Evolutionary conservation across 2,888 invertebrate genomes (phyloP).

Genomic region (Molanna angustata): DNA sequence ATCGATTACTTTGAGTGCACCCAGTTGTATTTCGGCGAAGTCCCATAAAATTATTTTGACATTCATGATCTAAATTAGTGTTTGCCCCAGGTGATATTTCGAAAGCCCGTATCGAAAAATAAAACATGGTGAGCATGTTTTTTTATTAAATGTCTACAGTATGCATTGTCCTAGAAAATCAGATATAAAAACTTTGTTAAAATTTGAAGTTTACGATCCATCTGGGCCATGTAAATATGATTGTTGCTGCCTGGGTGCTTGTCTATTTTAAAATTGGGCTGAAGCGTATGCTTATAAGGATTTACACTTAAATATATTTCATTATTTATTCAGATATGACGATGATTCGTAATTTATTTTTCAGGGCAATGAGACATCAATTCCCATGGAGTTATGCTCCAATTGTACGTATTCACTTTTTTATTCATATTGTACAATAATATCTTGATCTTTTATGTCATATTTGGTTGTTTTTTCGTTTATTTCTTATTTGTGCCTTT

Average conservation of each 20-base stretch:
- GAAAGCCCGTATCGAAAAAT: constrained; percentile 26
- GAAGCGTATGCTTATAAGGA: constrained; percentile 19
- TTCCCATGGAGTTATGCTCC: constrained; percentile 96
- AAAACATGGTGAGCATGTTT: constrained; percentile 28
- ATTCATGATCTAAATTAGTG: constrained; percentile 31
- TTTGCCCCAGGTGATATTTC: constrained; percentile 28
- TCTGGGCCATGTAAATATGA: constrained; percentile 28
- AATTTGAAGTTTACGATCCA: constrained; percentile 25
- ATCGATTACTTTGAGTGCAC: constrained; percentile 28
- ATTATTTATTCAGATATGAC: constrained; percentile 18
- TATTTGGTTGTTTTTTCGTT: constrained; percentile 11
- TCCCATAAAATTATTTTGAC: constrained; percentile 31
- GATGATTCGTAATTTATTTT: constrained; percentile 41
- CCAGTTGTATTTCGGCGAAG: constrained; percentile 27
- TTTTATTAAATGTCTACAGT: constrained; percentile 15
- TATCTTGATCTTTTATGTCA: constrained; percentile 15
- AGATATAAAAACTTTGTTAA: constrained; percentile 17
- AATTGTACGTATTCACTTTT: constrained; percentile 72
- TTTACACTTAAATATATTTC: constrained; percentile 12
- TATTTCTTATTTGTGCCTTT: constrained; percentile 11
- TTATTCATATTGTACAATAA: constrained; percentile 13
- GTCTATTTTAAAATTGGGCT: constrained; percentile 24
- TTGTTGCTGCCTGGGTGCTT: constrained; percentile 24
- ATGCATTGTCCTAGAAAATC: constrained; percentile 13
- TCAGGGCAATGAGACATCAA: constrained; percentile 94